These are phyloP conservation scores for Agelas oroides DNA, from an alignment of 37 sponge, comb jelly and placozoan genomes.

Conservation along the genomic window DNA sequence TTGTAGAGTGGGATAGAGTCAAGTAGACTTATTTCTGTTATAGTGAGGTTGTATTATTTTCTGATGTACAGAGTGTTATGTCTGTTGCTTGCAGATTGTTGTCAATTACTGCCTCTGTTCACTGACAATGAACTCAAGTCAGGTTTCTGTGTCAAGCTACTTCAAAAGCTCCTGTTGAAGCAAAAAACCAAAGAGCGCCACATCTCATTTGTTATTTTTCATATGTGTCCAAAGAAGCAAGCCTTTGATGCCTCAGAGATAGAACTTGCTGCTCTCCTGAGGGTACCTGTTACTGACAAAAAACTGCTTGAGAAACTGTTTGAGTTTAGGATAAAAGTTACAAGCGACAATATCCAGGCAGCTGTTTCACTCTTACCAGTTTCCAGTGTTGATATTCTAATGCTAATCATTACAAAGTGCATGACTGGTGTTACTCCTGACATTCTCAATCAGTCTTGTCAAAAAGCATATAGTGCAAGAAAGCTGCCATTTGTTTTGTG, in stretches of 20 bases:
- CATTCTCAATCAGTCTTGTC: conserved; percentile 7
- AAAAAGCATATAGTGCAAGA: conserved; percentile 19
- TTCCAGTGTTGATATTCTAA: not conserved
- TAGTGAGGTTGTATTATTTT: too few species aligned
- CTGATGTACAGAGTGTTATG: too few species aligned
- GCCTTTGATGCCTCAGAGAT: not conserved
- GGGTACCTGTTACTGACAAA: not conserved
- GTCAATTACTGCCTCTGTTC: conserved; percentile 1
- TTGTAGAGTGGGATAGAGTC: too few species aligned
- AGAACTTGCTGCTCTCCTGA: too few species aligned
- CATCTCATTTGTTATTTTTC: not conserved
- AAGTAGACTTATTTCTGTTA: too few species aligned
- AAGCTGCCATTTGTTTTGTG: conserved; percentile 17
- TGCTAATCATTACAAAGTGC: conserved; percentile 7
- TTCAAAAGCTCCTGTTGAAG: too few species aligned
- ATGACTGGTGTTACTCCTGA: not conserved
- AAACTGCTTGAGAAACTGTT: not conserved
- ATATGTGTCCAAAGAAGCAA: not conserved
- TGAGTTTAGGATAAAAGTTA: not conserved
- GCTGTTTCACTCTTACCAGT: conserved; percentile 1
- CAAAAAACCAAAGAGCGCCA: too few species aligned
- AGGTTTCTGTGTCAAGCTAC: too few species aligned
- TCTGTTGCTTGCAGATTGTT: too few species aligned
- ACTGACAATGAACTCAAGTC: conserved; percentile 10
- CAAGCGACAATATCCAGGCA: not conserved